These are phyloP conservation scores for Otocyon megalotis DNA, from an alignment of 2,113 vertebrate species.

Conservation along the genomic window DNA sequence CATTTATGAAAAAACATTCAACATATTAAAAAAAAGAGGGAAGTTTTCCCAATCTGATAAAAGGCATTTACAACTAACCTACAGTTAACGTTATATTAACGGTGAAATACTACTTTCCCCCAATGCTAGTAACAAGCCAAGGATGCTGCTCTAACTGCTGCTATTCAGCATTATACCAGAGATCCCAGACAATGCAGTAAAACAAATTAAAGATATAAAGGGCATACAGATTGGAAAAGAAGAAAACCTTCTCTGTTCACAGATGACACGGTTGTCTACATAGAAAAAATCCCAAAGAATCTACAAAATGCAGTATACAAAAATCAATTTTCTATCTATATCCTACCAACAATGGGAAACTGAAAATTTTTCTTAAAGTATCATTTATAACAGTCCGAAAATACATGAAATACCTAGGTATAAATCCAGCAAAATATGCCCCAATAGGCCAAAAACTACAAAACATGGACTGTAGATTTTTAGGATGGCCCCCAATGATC, in stretches of 20 bases:
- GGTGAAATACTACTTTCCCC: neutral
- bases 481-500: neutral
- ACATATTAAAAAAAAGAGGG: neutral
- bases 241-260: neutral
- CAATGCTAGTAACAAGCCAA: neutral
- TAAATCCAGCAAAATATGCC: neutral
- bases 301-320: neutral
- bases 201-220: neutral
- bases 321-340: neutral
- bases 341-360: neutral
- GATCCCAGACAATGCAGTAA: neutral
- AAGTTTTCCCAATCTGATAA: neutral
- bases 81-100: neutral
- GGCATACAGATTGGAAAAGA: neutral
- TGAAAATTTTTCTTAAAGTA: neutral
- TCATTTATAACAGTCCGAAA: neutral
- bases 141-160: neutral
- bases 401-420: neutral
- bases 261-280: neutral
- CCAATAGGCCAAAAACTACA: neutral
- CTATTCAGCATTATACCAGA: neutral
- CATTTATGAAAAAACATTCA: neutral
- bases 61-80: neutral
- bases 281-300: neutral
- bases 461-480: neutral